Evolutionary conservation across 1,140 invertebrate species (phyloP).

Genomic region (Drosophila oshimai): DNA sequence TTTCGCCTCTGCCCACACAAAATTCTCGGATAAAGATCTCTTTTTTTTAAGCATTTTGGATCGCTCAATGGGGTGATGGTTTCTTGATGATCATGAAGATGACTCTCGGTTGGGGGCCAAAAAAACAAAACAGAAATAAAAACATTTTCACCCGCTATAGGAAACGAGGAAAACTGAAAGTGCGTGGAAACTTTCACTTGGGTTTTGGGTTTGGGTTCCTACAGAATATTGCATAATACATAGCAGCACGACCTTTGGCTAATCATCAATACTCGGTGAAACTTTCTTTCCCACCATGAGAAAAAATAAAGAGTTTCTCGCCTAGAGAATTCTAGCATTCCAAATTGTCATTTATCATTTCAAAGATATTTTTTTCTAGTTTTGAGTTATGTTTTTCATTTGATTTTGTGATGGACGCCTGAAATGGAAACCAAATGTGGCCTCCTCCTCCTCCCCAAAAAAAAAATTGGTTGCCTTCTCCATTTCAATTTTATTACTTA

Average conservation of each 20-base stretch:
- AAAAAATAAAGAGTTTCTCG: slow-evolving; percentile 45
- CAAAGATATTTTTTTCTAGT: background rate
- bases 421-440: slow-evolving; percentile 62
- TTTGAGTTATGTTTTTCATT: slow-evolving; percentile 66
- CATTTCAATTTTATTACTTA: background rate
- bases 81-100: slow-evolving; percentile 30
- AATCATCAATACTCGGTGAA: slow-evolving; percentile 25
- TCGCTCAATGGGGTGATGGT: slow-evolving; percentile 32
- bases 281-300: slow-evolving; percentile 59
- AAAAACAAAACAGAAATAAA: background rate
- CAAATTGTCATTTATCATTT: slow-evolving; percentile 65
- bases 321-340: slow-evolving; percentile 46
- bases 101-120: slow-evolving; percentile 27
- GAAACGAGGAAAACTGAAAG: slow-evolving; percentile 55
- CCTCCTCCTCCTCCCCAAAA: background rate
- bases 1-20: slow-evolving; percentile 36
- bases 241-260: slow-evolving; percentile 15
- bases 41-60: slow-evolving; percentile 31
- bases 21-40: slow-evolving; percentile 68
- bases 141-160: slow-evolving; percentile 58
- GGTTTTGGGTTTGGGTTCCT: slow-evolving; percentile 48
- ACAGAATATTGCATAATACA: slow-evolving; percentile 73
- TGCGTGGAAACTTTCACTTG: slow-evolving; percentile 68
- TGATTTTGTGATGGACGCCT: slow-evolving; percentile 57
- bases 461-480: background rate